Base-by-base conservation (phyloP, 2,888 invertebrate species). In the Enchytraeus crypticus region DNA sequence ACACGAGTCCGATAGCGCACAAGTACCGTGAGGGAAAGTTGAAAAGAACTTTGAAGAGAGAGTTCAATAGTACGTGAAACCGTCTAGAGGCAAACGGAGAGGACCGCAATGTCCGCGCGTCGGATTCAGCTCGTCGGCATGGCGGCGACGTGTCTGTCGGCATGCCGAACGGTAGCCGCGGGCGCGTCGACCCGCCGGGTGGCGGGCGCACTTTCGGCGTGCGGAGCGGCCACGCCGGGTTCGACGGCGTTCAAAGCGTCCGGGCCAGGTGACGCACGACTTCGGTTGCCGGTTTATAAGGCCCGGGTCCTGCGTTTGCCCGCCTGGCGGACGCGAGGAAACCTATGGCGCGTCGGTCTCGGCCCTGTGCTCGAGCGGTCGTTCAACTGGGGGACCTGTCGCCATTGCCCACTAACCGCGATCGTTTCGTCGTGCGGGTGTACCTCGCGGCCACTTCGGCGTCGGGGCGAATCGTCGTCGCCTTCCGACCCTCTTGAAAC, bases 401-500 rank as follows among this genome's bases (percentile, higher is more conserved):
- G 34, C 64, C 66, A 64, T 62, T 62, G 63, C 63, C 51, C 54
- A 45, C 55, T 32, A 56, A 59, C 60, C 55, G 62, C 64, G 62
- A n/a, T n/a, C n/a, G n/a, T n/a, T n/a, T n/a, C n/a, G n/a, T n/a
- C n/a, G n/a, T n/a, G n/a, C n/a, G n/a, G n/a, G n/a, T n/a, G n/a
- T n/a, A n/a, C n/a, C n/a, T n/a, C n/a, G n/a, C n/a, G n/a, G n/a
- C 21, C 33, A 29, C 30, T 29, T 21, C 14, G 34, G n/a, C 51
- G 54, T 43, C 14, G 53, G 30, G 14, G 43, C 56, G 64, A 64
- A 64, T 68, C 53, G 69, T 64, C 63, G 33, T 51, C 21, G 47
- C 45, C 67, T n/a, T n/a, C n/a, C n/a, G n/a, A n/a, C n/a, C n/a
- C n/a, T n/a, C 82, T 81, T 83, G 84, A 85, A 85, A 83, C 69